These are phyloP conservation scores for Pangasius macronema DNA, from an alignment of 2,797 vertebrate genomes.

Conservation along the genomic window DNA sequence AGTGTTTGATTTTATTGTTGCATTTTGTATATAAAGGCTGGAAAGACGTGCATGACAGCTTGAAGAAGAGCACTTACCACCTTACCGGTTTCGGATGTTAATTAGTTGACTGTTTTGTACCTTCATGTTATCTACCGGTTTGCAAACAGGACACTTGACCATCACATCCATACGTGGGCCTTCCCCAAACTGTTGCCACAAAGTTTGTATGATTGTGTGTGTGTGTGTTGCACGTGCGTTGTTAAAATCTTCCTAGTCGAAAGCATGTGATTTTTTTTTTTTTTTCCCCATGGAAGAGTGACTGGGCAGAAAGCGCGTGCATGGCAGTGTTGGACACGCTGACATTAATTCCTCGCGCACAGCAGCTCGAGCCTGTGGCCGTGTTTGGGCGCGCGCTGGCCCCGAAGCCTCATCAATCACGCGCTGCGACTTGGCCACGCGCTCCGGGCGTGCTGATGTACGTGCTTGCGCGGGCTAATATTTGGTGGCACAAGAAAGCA, in stretches of 20 bases:
- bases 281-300: neutral
- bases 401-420: constrained; percentile 38
- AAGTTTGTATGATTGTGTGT: neutral
- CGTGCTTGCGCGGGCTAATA: constrained; percentile 70
- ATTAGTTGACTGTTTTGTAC: too few species aligned
- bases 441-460: constrained; percentile 19
- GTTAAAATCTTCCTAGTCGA: neutral
- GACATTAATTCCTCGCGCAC: neutral
- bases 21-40: too few species aligned
- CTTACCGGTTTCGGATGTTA: too few species aligned
- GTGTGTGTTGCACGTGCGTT: neutral
- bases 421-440: neutral
- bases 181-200: too few species aligned
- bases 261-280: neutral
- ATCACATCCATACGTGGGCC: neutral
- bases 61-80: too few species aligned
- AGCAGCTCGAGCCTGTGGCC: neutral
- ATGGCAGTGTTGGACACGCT: neutral
- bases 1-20: too few species aligned
- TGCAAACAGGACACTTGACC: too few species aligned
- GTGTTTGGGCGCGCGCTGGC: neutral
- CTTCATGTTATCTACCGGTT: too few species aligned
- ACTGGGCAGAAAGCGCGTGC: neutral
- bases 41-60: too few species aligned
- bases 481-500: constrained; percentile 77